Evolutionary conservation across 2,797 vertebrate genomes (phyloP), one percentile per base, ranked within the genome.

Genomic region (Adrianichthys oophorus): DNA sequence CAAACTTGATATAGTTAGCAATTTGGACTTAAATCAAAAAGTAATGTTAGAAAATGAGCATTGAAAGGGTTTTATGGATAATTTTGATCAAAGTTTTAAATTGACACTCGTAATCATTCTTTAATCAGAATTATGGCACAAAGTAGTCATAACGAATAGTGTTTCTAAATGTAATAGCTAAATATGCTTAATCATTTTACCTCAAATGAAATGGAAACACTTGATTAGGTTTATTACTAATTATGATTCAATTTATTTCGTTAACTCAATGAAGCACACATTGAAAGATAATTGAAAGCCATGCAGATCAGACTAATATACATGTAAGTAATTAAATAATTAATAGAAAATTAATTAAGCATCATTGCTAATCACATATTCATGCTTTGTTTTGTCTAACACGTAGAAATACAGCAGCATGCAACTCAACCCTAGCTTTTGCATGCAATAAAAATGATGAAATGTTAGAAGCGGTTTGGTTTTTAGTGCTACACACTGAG

Each of bases 261-360:
- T 82, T 80, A 77, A 87, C 84, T 84, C 87, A 83, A 85, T 89
- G 81, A 81, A 67, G 74, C 76, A 70, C 78, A 76, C 72, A 64
- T 65, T 82, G 74, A 76, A 78, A 72, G 82, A 83, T 91, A 90
- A 90, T 90, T 89, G 84, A 83, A 73, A 80, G 76, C 72, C 69
- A 76, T 68, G 77, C 76, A 74, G 78, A 84, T 85, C 70, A 72
- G 76, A 85, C 69, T 76, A 87, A 87, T 83, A 82, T 74, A 87
- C 78, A 87, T 80, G 75, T 84, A 73, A 80, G 78, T 84, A 83
- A 87, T 89, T 86, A 80, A 76, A 70, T 53, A 68, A 64, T 85
- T 80, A 58, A 81, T n/a, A 68, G 62, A 74, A 52, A 87, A 80
- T 86, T 79, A 86, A 89, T 90, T 85, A 76, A 67, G 55, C 59